Evolutionary conservation across 2,888 invertebrate genomes (phyloP), one percentile per base, ranked within the genome.

Genomic region (Mactromeris polynyma): DNA sequence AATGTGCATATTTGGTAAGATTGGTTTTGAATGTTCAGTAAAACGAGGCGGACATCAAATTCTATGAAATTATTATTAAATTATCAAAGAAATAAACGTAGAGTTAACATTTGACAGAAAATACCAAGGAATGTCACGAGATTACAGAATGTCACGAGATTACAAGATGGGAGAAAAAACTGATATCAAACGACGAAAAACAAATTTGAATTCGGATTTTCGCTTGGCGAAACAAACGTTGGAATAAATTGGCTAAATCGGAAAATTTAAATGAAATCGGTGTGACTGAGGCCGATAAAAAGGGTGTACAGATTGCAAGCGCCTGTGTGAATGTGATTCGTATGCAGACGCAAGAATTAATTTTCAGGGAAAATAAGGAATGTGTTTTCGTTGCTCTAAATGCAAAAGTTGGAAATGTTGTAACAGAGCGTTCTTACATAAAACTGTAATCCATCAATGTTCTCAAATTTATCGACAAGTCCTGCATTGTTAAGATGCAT

Each of bases 261-360:
- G 73, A 73, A 73, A 73, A 73, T 73, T 73, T 33, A 73, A 73
- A 73, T 73, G 73, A 73, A 73, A 73, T 73, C 73, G 73, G 36
- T 36, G 36, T 73, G 73, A 36, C 0, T 17, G 73, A 36, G 73
- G 2, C 73, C 73, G 73, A 73, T 73, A 73, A 73, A 73, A 73
- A 73, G 33, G 36, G 17, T 73, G 14, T 73, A 11, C 26, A 26
- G 58, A 64, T 26, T 64, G 26, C 9, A 26, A 33, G 17, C 33
- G 73, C 36, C 73, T 73, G 73, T 19, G 73, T 36, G 73, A 73
- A 73, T 73, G 73, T 14, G 36, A 73, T 73, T 73, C 36, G 73
- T 73, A 73, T 73, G 73, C 73, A 73, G 73, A 36, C 33, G 19
- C 73, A 36, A 26, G 36, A 36, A 36, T 73, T 36, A 36, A 73